These are phyloP conservation scores for Pholis gunnellus DNA, from an alignment of 2,113 vertebrate species.

Conservation along the genomic window DNA sequence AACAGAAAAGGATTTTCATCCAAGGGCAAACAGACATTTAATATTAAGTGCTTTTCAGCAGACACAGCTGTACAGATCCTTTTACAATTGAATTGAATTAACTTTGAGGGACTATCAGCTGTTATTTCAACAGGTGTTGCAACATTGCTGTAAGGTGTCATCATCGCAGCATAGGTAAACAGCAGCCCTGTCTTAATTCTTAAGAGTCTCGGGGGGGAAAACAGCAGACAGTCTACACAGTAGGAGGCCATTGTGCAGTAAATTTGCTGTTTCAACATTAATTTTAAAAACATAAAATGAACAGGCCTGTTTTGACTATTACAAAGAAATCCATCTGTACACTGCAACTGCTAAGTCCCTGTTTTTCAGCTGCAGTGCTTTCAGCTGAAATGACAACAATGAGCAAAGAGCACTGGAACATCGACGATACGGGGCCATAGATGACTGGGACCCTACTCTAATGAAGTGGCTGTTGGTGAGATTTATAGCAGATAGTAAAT, in stretches of 20 bases:
- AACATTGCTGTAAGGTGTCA: conserved; percentile 15
- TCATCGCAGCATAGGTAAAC: conserved; percentile 24
- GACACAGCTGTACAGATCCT: conserved; percentile 18
- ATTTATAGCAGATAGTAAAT: conserved; percentile 56
- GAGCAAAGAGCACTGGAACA: conserved; percentile 8
- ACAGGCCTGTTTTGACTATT: background rate
- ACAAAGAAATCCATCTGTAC: background rate
- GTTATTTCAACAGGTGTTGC: conserved; percentile 32
- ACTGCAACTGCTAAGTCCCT: background rate
- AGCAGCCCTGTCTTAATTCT: conserved; percentile 8
- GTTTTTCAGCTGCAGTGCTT: background rate
- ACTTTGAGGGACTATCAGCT: conserved; percentile 36
- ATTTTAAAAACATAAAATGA: conserved; percentile 29
- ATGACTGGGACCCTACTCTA: conserved; percentile 39
- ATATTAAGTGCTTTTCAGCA: conserved; percentile 35
- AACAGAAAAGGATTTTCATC: conserved; percentile 27
- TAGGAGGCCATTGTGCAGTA: conserved; percentile 14
- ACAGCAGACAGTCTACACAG: conserved; percentile 27
- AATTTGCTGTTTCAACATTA: conserved; percentile 31
- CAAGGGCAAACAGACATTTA: conserved; percentile 56
- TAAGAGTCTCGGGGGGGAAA: conserved; percentile 1
- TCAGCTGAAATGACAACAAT: conserved; percentile 1
- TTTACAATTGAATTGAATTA: conserved; percentile 44
- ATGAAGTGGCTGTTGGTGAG: conserved; percentile 50
- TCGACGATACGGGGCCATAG: conserved; percentile 4